These are phyloP conservation scores for Leucopsar rothschildi DNA, from an alignment of 2,113 vertebrate species.

Conservation along the genomic window DNA sequence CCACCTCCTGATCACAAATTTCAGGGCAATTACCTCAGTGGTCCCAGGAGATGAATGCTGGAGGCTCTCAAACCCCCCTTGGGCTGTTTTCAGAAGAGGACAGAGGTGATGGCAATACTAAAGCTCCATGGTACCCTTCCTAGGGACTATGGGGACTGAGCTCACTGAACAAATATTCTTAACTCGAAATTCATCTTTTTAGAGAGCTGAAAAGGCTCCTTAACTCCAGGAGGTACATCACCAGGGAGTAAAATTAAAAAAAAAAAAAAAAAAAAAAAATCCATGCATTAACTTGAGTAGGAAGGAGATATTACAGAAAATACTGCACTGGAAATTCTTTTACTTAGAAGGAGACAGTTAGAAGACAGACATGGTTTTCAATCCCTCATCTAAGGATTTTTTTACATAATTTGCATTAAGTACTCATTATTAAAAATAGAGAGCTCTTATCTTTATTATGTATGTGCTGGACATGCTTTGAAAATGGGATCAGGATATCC, in stretches of 20 bases:
- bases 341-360: not conserved
- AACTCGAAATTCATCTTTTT: not conserved
- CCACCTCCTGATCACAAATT: not conserved
- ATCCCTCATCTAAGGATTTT: not conserved
- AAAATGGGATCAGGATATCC: not conserved
- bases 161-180: not conserved
- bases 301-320: not conserved
- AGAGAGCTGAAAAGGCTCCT: not conserved
- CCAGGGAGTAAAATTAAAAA: not conserved
- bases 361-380: not conserved
- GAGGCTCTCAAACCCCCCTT: not conserved
- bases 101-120: not conserved
- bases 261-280: not conserved
- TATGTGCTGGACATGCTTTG: not conserved
- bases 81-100: not conserved
- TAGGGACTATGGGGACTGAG: accelerated
- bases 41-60: accelerated
- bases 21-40: not conserved
- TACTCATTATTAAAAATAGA: not conserved
- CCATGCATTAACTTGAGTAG: not conserved
- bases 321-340: not conserved
- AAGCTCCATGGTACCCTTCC: not conserved
- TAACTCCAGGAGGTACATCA: not conserved
- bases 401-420: not conserved
- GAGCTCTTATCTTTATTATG: not conserved